Evolutionary conservation across 2,113 vertebrate species (phyloP).

Genomic region (Turnix velox): DNA sequence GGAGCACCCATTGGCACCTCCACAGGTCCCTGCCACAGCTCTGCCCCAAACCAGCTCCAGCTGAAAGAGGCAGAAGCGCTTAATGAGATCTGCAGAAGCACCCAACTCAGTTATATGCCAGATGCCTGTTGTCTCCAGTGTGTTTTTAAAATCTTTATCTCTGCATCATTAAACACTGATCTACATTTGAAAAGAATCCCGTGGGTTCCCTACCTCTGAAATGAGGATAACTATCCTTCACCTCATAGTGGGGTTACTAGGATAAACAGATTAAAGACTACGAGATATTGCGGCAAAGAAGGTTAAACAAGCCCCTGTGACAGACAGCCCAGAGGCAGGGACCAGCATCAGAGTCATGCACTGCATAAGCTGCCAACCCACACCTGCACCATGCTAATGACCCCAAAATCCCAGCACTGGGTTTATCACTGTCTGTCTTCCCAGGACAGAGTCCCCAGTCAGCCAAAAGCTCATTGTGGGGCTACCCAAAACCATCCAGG

Average conservation of each 20-base stretch:
- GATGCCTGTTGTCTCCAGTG: neutral
- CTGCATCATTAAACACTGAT: slow-evolving; percentile 58
- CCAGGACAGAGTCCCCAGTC: neutral
- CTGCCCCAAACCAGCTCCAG: neutral
- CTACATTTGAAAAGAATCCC: slow-evolving; percentile 65
- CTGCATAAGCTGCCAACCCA: neutral
- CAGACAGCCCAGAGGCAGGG: slow-evolving; percentile 53
- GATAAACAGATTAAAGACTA: slow-evolving; percentile 63
- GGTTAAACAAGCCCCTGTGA: slow-evolving; percentile 47
- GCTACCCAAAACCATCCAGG: neutral
- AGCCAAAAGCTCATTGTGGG: neutral
- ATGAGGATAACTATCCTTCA: slow-evolving; percentile 49
- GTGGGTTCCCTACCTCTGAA: slow-evolving; percentile 42
- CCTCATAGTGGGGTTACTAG: slow-evolving; percentile 47
- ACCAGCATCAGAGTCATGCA: slow-evolving; percentile 30
- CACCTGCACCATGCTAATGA: slow-evolving; percentile 32
- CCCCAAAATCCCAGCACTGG: neutral
- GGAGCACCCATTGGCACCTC: neutral
- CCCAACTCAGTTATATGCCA: slow-evolving; percentile 2
- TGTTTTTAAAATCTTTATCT: slow-evolving; percentile 66
- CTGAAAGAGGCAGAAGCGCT: slow-evolving; percentile 15
- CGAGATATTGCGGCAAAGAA: slow-evolving; percentile 43
- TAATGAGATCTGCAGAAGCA: slow-evolving; percentile 48
- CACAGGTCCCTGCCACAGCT: neutral
- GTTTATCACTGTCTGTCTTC: neutral